Conservation (phyloP, 23 tunicate genomes). For the Ciona savignyi region DNA sequence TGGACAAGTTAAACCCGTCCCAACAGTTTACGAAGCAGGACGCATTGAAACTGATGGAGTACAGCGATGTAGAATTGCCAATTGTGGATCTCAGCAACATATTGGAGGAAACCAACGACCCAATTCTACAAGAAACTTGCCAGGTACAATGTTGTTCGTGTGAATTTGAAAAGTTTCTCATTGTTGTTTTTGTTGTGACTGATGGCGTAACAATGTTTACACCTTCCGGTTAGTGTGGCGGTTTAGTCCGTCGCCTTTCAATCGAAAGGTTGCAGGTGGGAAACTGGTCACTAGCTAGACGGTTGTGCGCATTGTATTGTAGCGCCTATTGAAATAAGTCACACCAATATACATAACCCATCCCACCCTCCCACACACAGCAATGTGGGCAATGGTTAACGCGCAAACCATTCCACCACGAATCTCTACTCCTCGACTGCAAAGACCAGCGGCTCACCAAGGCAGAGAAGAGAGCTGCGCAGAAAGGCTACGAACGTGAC, state of each 20-base stretch:
- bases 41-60: constrained; percentile 59
- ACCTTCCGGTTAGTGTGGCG: too few relatives aligned
- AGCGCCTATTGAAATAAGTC: too few relatives aligned
- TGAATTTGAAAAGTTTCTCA: too few relatives aligned
- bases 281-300: too few relatives aligned
- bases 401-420: constrained; percentile 84
- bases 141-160: too few relatives aligned
- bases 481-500: constrained; percentile 78
- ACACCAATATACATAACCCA: neutral
- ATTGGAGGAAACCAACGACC: constrained; percentile 30
- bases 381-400: constrained; percentile 71
- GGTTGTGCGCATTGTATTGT: too few relatives aligned
- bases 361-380: constrained; percentile 5
- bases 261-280: too few relatives aligned
- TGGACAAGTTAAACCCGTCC: constrained; percentile 85
- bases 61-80: constrained; percentile 69
- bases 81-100: constrained; percentile 24
- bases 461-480: constrained; percentile 79
- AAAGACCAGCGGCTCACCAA: constrained; percentile 74
- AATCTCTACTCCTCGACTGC: constrained; percentile 80
- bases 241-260: too few relatives aligned
- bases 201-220: too few relatives aligned
- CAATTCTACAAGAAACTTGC: constrained; percentile 33
- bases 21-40: constrained; percentile 79
- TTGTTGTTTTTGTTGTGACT: too few relatives aligned